Evolutionary conservation across 2,888 invertebrate species (phyloP), one percentile per base, ranked within the genome.

Genomic region (Neria commutata): DNA sequence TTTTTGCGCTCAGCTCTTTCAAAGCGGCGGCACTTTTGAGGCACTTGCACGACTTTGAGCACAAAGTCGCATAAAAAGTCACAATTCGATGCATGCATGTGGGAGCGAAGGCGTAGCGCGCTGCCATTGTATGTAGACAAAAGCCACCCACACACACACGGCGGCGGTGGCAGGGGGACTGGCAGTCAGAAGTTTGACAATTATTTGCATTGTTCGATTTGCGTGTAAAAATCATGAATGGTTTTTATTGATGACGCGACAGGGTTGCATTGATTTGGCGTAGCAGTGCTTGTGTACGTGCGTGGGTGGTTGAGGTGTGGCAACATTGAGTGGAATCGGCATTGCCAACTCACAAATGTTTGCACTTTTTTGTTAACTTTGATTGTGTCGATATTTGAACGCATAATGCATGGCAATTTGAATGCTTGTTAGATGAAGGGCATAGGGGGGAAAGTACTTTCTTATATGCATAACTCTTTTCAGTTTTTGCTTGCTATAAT

Each of bases 181-280:
- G n/a, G n/a, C n/a, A n/a, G n/a, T n/a, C n/a, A n/a, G 65, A 65
- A 65, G 70, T 70, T 74, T 72, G 74, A 72, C 74, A 72, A 72
- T 74, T 72, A 72, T 72, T 72, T 74, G 71, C 71, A 72, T 72
- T 72, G 71, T 72, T 72, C 71, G 67, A 42, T 70, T 69, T 71
- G 72, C 65, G 72, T 71, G 74, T 64, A 71, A 63, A 67, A 71
- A 68, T 70, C 72, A 71, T 67, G 71, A 72, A 74, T 73, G 67
- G 65, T 29, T 50, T 29, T 50, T 37, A 37, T 53, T 54, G 58
- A 61, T 65, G 61, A 56, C 61, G 51, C 48, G 48, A 46, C 57
- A 56, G 62, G 56, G 54, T 61, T 68, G 64, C 69, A 63, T 70
- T 61, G 65, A 45, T 50, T 61, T 51, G 48, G 49, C 19, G 29